Evolutionary conservation across 2,113 vertebrate genomes (phyloP), one percentile per base, ranked within the genome.

Genomic region (Halichoerus grypus): DNA sequence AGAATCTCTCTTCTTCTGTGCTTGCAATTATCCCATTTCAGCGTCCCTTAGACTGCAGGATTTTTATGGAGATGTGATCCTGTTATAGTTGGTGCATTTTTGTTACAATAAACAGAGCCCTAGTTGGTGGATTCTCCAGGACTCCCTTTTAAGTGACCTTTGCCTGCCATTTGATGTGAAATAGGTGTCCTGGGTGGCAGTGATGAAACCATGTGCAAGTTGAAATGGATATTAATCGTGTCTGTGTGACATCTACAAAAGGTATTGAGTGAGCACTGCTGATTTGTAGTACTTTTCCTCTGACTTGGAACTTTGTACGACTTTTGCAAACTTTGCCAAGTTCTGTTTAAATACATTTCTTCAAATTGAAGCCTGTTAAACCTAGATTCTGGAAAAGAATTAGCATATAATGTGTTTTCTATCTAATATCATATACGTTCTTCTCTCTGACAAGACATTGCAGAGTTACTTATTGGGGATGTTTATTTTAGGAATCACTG

Each of bases 71-170:
- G 10, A 6, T 53, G 33, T 53, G 67, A 80, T 65, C 31, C n/a
- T 93, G 28, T 46, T 59, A 19, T 16, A 55, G 13, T 55, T 46
- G 61, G 31, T 51, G 3, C 12, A 28, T 51, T 97, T 71, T 90
- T 74, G 18, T 91, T 88, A 33, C 4, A 79, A 36, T 86, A 94
- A 94, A 80, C 90, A 74, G 8, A 97, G n/a, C 42, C 84, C 36
- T 13, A 28, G 13, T 63, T 76, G 55, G 33, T 71, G 24, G 36
- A 26, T 76, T 9, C 7, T 55, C 36, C 31, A 65, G n/a, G 15
- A 59, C 3, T 76, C 87, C 36, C 13, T 49, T 46, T n/a, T 28
- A 88, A 92, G 86, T 42, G 51, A 36, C 53, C 46, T 93, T 26
- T 51, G 42, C 39, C 51, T 86, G 5, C 59, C 49, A 72, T 18